A percentile compares a stretch with the other conserved stretches of the same genome.
These are phyloP conservation scores for Caenorhabditis briggsae DNA, from an alignment of 1,140 invertebrate species.

Conservation along the genomic window DNA sequence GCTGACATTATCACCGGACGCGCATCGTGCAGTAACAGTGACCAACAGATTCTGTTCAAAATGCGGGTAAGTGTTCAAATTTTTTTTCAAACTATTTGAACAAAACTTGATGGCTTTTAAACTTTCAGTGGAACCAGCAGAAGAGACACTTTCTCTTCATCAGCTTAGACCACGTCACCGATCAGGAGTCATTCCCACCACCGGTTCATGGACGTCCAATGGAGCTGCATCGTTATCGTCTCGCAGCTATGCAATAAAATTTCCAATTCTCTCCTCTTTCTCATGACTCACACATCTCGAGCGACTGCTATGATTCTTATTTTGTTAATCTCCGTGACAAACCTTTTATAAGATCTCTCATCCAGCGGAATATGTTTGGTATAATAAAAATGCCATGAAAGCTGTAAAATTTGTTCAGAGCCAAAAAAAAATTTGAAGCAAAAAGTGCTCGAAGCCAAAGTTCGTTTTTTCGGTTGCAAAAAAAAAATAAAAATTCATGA, in stretches of 20 bases:
- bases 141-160: neutral
- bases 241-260: neutral
- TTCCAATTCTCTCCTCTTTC: neutral
- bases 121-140: neutral
- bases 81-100: too few relatives aligned
- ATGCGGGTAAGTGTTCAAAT: neutral
- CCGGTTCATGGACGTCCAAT: neutral
- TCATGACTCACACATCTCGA: too few relatives aligned
- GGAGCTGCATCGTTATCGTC: neutral
- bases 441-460: too few relatives aligned
- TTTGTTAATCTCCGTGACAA: too few relatives aligned
- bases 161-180: neutral
- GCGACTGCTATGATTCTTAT: too few relatives aligned
- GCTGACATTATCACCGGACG: neutral
- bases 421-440: too few relatives aligned
- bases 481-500: too few relatives aligned
- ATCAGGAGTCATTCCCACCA: neutral
- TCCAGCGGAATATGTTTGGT: too few relatives aligned
- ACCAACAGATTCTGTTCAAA: neutral
- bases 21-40: neutral
- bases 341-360: too few relatives aligned
- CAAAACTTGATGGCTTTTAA: neutral
- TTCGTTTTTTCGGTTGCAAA: too few relatives aligned
- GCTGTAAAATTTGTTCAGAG: too few relatives aligned
- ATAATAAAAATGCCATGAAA: too few relatives aligned